A percentile compares a stretch with the other conserved stretches of the same genome.
Conservation (phyloP, 2,113 vertebrate species). For the Raja brachyura region DNA sequence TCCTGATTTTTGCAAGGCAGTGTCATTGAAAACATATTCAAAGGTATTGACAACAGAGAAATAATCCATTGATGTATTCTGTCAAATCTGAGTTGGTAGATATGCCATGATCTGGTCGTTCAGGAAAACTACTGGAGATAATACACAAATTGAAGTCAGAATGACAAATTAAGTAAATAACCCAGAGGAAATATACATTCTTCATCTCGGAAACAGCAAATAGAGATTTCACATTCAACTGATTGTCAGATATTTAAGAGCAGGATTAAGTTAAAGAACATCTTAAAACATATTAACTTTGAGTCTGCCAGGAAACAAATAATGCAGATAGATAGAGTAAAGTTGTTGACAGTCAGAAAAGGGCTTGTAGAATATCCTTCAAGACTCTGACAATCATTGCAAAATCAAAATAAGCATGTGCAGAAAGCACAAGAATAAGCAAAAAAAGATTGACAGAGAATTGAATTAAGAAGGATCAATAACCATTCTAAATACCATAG, state of each 20-base stretch:
- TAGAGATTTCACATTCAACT: not conserved
- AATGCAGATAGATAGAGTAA: not conserved
- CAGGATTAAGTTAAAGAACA: not conserved
- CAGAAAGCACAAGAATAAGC: not conserved
- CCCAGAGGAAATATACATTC: not conserved
- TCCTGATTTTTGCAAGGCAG: not conserved
- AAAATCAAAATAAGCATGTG: not conserved
- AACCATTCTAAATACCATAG: not conserved
- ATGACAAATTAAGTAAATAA: not conserved
- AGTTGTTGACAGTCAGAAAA: not conserved
- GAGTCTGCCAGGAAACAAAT: not conserved
- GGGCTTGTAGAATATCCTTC: not conserved
- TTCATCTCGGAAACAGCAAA: not conserved
- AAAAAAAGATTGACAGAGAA: not conserved
- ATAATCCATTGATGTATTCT: too few relatives aligned
- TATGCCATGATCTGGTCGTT: not conserved
- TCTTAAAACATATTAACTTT: not conserved
- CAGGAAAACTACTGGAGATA: not conserved
- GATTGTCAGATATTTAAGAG: not conserved
- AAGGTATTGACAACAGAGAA: not conserved
- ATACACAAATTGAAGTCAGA: not conserved
- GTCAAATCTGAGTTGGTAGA: not conserved
- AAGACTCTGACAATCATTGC: not conserved
- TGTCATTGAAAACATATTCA: not conserved
- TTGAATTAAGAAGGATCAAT: not conserved